A percentile compares a stretch with the other conserved stretches of the same genome.
Evolutionary conservation across 2,888 invertebrate genomes (phyloP).

Genomic region (Blomia tropicalis): DNA sequence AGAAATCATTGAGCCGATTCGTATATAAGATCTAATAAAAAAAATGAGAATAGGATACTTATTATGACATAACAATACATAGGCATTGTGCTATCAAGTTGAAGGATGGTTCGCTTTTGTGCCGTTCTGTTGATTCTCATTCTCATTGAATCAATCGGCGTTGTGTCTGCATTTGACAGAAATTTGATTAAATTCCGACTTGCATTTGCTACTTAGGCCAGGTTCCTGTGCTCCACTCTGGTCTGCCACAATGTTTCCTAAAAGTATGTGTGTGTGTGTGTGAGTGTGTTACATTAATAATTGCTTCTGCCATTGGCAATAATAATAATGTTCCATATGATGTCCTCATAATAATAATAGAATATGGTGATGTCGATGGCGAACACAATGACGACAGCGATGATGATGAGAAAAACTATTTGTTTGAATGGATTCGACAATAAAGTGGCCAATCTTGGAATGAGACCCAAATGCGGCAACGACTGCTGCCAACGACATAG

Average conservation of each 20-base stretch:
- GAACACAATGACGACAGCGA: too few species aligned
- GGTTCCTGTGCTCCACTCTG: not conserved
- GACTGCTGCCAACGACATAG: too few species aligned
- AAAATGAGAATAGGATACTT: not conserved
- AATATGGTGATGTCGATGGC: not conserved
- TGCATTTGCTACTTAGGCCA: constrained; percentile 9
- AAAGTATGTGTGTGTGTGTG: not conserved
- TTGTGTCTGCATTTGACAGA: constrained; percentile 9
- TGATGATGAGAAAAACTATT: not conserved
- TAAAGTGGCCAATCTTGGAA: not conserved
- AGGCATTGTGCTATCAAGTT: not conserved
- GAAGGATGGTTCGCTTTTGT: not conserved
- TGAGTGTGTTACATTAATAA: not conserved
- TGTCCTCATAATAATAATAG: too few species aligned
- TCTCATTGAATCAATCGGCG: too few species aligned
- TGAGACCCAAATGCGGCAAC: too few species aligned
- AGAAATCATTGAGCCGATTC: too few species aligned
- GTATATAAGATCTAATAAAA: not conserved
- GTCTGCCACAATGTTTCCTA: too few species aligned
- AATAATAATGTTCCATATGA: too few species aligned
- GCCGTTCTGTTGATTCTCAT: not conserved
- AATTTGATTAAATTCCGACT: constrained; percentile 14
- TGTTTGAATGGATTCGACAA: not conserved
- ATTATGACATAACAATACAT: not conserved
- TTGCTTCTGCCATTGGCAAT: constrained; percentile 12